Evolutionary conservation across 2,888 invertebrate species (phyloP).

Genomic region (Nyleta sp.): DNA sequence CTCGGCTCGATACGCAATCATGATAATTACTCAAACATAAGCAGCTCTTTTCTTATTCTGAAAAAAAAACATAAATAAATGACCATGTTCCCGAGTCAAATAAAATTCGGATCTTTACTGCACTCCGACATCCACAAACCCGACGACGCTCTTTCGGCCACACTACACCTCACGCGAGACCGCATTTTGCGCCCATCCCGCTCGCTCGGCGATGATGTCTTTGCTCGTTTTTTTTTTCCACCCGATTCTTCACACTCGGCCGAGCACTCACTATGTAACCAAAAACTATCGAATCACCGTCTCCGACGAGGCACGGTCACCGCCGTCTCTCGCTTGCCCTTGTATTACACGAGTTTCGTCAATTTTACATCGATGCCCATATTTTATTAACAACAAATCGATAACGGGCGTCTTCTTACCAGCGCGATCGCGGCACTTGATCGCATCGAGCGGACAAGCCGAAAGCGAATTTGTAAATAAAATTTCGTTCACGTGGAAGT

Average conservation of each 20-base stretch:
- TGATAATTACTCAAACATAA: no score
- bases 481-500: no score
- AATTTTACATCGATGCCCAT: slow-evolving; percentile 46
- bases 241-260: slow-evolving; percentile 67
- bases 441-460: no score
- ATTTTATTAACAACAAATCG: slow-evolving; percentile 45
- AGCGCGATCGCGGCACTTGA: no score
- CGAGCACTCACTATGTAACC: slow-evolving; percentile 63
- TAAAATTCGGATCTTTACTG: no score
- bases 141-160: no score
- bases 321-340: slow-evolving; percentile 2
- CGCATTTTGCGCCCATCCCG: slow-evolving; percentile 44
- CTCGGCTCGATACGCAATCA: no score
- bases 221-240: slow-evolving; percentile 45
- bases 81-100: no score
- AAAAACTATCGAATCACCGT: slow-evolving; percentile 55
- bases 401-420: background rate
- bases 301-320: slow-evolving; percentile 24
- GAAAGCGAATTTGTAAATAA: no score
- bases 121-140: no score
- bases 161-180: slow-evolving; percentile 64
- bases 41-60: no score
- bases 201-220: slow-evolving; percentile 34
- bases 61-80: no score
- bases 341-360: slow-evolving; percentile 35